Base-by-base conservation (phyloP, 2,797 vertebrate genomes). In the Acomys russatus region DNA sequence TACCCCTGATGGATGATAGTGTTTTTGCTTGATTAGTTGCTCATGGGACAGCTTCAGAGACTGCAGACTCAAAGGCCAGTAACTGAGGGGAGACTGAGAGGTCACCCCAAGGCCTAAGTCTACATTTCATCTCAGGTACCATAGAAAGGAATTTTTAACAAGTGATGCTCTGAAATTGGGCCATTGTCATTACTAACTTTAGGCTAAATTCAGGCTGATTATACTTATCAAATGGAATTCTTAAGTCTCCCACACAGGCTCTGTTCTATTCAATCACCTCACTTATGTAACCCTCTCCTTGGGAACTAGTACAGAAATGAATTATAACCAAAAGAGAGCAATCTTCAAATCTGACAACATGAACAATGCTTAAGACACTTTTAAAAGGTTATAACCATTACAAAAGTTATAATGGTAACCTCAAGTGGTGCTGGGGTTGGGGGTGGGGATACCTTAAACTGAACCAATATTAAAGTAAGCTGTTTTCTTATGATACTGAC, bases 321-420 rank as follows among this genome's bases (percentile, higher is more conserved):
- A 91, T 97, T 92, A 95, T 59, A 88, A 90, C 54, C 88, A 80
- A 88, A 74, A 96, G 84, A 87, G 76, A 90, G 80, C 70, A 90
- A 51, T 94, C 64, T 92, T 95, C 80, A 90, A 79, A 88, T 91
- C n/a, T 94, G 78, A 91, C 88, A 87, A 63, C 22, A 35, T 90
- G 64, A 92, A 94, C 87, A 94, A 94, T 74, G 54, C 90, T 78
- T 66, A 91, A 92, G 87, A 78, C 51, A 83, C 35, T 90, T 86
- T 90, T 23, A 94, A 96, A 95, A 96, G 89, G 63, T 87, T 92
- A 94, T 51, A 94, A 76, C 25, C 51, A 88, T 92, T 95, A 97
- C 63, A 74, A 87, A 92, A 90, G 73, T 76, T 94, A 88, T 87
- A 94, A 59, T 3, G 1, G 59, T 88, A 94, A 94, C 88, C 88